phyloP scores from a whole-genome alignment of 1,140 invertebrate genomes.

The Tetraneura akinire region DNA sequence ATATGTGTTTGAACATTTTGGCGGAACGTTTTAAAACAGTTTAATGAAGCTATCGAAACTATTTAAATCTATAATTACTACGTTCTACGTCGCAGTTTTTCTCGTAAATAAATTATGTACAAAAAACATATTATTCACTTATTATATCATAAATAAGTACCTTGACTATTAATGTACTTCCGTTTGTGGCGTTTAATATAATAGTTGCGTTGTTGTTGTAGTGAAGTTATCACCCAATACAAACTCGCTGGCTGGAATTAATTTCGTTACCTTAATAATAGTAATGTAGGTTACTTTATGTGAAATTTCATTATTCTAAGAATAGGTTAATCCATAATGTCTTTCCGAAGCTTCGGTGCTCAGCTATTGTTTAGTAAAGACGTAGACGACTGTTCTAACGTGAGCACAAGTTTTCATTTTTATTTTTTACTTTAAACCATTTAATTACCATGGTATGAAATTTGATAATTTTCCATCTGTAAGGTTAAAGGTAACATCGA shows the following conservation, averaged over 20 bases:
- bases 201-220: background rate
- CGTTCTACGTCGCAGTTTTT: too few species aligned
- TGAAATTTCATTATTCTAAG: background rate
- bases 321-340: background rate
- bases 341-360: background rate
- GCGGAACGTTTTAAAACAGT: too few species aligned
- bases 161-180: background rate
- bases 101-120: too few species aligned
- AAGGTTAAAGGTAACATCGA: too few species aligned
- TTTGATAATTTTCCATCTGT: too few species aligned
- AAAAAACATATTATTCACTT: background rate
- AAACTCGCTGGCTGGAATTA: too few species aligned
- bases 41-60: too few species aligned
- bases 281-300: background rate
- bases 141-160: background rate
- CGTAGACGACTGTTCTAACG: background rate
- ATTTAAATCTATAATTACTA: too few species aligned
- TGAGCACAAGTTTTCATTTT: background rate
- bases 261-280: background rate
- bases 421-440: background rate
- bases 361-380: conserved; percentile 6
- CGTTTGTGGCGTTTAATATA: background rate
- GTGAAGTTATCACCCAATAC: too few species aligned
- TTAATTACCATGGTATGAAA: too few species aligned
- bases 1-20: too few species aligned